These are phyloP conservation scores for Geotrupes spiniger DNA, from an alignment of 2,888 invertebrate species.

Conservation along the genomic window DNA sequence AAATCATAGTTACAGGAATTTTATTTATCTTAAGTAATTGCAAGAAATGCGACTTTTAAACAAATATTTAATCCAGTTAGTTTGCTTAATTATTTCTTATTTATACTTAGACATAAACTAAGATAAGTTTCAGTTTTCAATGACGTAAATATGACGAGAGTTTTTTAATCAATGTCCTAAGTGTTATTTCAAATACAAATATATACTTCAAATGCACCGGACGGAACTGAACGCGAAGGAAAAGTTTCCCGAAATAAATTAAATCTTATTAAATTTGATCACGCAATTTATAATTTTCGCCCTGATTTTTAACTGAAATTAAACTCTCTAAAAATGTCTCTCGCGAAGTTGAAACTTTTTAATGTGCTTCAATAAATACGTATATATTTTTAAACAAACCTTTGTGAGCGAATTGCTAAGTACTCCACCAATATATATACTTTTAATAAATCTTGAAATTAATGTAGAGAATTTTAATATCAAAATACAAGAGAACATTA, in stretches of 20 bases:
- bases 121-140: too few species aligned
- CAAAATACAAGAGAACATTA: too few species aligned
- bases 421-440: not conserved
- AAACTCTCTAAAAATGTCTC: not conserved
- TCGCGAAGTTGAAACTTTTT: slow-evolving; percentile 1
- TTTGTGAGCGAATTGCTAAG: not conserved
- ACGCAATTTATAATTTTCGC: slow-evolving; percentile 8
- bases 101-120: too few species aligned
- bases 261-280: slow-evolving; percentile 8
- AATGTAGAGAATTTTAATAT: too few species aligned
- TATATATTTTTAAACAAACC: slow-evolving; percentile 1
- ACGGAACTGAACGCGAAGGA: not conserved
- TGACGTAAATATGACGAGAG: too few species aligned
- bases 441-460: too few species aligned
- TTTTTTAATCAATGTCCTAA: too few species aligned
- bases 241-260: slow-evolving; percentile 1
- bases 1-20: not conserved
- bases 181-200: too few species aligned
- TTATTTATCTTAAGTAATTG: not conserved
- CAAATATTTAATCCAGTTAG: not conserved
- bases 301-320: not conserved
- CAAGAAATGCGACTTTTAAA: not conserved
- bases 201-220: too few species aligned
- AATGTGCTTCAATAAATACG: slow-evolving; percentile 1
- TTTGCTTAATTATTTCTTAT: too few species aligned